phyloP scores from a whole-genome alignment of 2,797 vertebrate genomes.

The Galagoides demidoff region DNA sequence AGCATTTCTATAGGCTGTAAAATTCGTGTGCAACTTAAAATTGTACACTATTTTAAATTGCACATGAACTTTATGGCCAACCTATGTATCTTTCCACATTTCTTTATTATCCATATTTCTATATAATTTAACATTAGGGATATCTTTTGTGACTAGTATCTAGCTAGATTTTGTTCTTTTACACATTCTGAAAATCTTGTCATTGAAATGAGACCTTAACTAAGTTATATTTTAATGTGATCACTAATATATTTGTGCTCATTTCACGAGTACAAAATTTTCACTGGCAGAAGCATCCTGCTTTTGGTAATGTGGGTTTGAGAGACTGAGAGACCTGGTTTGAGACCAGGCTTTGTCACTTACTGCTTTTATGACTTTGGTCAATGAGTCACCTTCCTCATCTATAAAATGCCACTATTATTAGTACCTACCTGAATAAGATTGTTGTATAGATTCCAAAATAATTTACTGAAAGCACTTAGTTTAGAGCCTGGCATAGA shows the following conservation, averaged over 20 bases:
- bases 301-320: background rate
- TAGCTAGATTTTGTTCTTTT: constrained; percentile 25
- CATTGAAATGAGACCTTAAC: constrained; percentile 17
- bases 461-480: background rate
- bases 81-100: background rate
- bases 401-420: constrained; percentile 18
- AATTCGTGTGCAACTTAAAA: no score
- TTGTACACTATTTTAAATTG: no score
- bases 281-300: constrained; percentile 2
- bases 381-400: background rate
- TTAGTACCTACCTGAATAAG: background rate
- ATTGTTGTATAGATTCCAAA: background rate
- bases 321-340: background rate
- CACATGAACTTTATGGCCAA: no score
- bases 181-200: background rate
- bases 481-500: background rate
- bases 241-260: background rate
- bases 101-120: background rate
- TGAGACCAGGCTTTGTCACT: background rate
- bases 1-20: background rate
- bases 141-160: constrained; percentile 7
- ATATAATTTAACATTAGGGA: background rate
- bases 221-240: background rate
- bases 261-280: constrained; percentile 38
- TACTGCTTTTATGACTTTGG: background rate